Conservation (phyloP, 1,140 invertebrate genomes). For the Drosophila fuyamai region DNA sequence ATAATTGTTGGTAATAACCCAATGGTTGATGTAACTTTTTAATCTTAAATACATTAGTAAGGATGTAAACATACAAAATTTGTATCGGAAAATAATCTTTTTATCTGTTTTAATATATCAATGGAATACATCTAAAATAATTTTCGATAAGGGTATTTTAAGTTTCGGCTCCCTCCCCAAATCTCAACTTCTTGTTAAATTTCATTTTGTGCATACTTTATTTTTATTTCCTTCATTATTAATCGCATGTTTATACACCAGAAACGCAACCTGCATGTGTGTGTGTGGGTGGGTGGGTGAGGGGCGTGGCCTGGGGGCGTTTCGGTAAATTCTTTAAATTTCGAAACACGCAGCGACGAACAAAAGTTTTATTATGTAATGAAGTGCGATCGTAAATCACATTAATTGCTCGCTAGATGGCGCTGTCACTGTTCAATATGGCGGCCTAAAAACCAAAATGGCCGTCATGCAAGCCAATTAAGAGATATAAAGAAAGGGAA, state of each 20-base stretch:
- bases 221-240: slow-evolving; percentile 78
- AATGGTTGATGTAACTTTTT: too few species aligned
- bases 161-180: background rate
- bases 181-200: slow-evolving; percentile 47
- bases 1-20: too few species aligned
- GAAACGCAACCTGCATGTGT: slow-evolving; percentile 51
- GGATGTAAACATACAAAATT: too few species aligned
- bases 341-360: slow-evolving; percentile 40
- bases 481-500: background rate
- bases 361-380: slow-evolving; percentile 49
- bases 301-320: background rate
- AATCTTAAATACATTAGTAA: too few species aligned
- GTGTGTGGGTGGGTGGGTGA: background rate
- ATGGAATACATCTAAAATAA: too few species aligned
- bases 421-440: slow-evolving; percentile 62
- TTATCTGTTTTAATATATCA: too few species aligned
- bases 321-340: slow-evolving; percentile 63
- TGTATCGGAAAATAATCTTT: too few species aligned
- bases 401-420: slow-evolving; percentile 74
- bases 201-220: slow-evolving; percentile 72
- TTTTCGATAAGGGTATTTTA: background rate
- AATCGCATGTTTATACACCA: slow-evolving; percentile 78
- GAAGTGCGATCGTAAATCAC: slow-evolving; percentile 77
- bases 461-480: slow-evolving; percentile 16
- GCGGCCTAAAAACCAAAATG: slow-evolving; percentile 51